These are phyloP conservation scores for Hemitrygon akajei DNA, from an alignment of 2,797 vertebrate species.

Conservation along the genomic window DNA sequence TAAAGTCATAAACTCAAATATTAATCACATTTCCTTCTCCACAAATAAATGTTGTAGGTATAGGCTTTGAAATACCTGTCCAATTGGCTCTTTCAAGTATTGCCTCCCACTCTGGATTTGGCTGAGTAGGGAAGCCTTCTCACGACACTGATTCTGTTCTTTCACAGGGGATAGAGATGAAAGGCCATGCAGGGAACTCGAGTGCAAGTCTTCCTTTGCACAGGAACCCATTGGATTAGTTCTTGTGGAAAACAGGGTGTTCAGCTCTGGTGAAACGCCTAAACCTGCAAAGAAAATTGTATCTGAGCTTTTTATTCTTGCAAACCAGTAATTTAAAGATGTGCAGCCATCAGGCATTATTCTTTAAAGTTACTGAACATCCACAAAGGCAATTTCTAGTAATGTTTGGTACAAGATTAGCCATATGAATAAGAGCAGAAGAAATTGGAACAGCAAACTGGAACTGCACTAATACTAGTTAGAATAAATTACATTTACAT, in stretches of 20 bases:
- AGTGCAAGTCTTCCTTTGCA: conserved; percentile 54
- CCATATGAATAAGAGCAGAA: not conserved
- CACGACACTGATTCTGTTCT: conserved; percentile 67
- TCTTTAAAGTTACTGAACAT: not conserved
- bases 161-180: conserved; percentile 61
- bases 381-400: not conserved
- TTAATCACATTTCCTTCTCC: not conserved
- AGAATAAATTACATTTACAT: not conserved
- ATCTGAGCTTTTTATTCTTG: not conserved
- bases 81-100: conserved; percentile 55
- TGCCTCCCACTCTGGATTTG: conserved; percentile 55
- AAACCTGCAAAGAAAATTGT: conserved; percentile 50
- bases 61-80: conserved; percentile 51
- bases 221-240: conserved; percentile 57
- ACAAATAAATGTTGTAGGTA: not conserved
- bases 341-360: not conserved
- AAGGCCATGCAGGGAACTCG: conserved; percentile 66
- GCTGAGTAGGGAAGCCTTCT: conserved; percentile 40
- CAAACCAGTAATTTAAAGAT: not conserved
- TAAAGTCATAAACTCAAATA: not conserved
- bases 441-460: not conserved
- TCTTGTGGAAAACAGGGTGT: conserved; percentile 57
- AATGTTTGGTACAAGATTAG: not conserved
- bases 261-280: conserved; percentile 67
- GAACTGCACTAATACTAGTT: not conserved